These are phyloP conservation scores for Odontamblyopus lacepedii DNA, from an alignment of 2,797 vertebrate genomes.

Conservation along the genomic window DNA sequence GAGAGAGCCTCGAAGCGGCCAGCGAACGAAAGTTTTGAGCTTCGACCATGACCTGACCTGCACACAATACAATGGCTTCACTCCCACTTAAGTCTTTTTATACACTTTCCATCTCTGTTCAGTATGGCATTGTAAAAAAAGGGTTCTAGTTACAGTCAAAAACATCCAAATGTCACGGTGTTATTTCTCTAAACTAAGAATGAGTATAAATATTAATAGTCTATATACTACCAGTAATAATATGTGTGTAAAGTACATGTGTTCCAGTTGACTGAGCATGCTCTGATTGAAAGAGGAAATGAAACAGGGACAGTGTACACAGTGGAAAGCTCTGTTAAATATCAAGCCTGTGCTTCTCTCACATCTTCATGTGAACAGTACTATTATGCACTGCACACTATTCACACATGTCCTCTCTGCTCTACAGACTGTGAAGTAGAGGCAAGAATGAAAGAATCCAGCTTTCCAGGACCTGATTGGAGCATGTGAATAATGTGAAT, in stretches of 20 bases:
- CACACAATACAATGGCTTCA: slow-evolving; percentile 19
- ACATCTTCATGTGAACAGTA: not conserved
- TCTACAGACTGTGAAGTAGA: not conserved
- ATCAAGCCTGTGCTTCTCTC: not conserved
- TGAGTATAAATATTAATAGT: not conserved
- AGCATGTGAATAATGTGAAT: not conserved
- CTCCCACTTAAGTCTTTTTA: not conserved
- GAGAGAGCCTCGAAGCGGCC: slow-evolving; percentile 88
- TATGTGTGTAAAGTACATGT: slow-evolving; percentile 11
- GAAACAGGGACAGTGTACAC: slow-evolving; percentile 23
- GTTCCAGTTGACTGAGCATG: slow-evolving; percentile 24
- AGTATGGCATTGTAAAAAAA: slow-evolving; percentile 9
- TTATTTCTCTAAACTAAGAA: not conserved
- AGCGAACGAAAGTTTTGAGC: slow-evolving; percentile 92
- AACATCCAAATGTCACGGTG: not conserved
- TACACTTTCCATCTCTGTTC: slow-evolving; percentile 37
- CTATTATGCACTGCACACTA: not conserved
- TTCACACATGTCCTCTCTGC: not conserved
- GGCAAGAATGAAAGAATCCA: not conserved
- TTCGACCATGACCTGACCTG: slow-evolving; percentile 93
- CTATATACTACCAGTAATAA: no score
- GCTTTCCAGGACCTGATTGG: not conserved
- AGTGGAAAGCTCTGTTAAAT: slow-evolving; percentile 5
- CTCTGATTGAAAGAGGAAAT: slow-evolving; percentile 64
- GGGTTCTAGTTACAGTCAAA: not conserved